Base-by-base conservation (phyloP, 1,140 invertebrate species). In the Penaeus indicus region DNA sequence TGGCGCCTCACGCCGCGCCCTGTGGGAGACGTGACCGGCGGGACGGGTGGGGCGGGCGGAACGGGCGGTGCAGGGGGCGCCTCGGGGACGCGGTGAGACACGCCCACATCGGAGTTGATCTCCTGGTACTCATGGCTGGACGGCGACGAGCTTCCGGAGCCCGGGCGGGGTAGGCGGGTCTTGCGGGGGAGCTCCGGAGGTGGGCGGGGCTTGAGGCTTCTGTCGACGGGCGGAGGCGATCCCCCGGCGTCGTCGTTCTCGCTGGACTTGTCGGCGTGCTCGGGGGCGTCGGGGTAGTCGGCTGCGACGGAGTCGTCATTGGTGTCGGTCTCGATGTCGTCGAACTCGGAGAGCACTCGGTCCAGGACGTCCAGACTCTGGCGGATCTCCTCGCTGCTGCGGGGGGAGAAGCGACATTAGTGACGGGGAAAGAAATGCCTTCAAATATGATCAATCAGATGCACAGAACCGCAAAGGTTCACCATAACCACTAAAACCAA, bases 331-430 rank as follows among this genome's bases (percentile, higher is more conserved):
- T 95, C 94, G 92, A 95, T 93, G 93, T 97, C 96, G 94, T 97
- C 96, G 94, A 97, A 97, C 94, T 97, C 96, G 90, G 96, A 97
- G 93, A 97, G 94, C 92, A 97, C 96, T 91, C 96, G 95, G 94
- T 97, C 96, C 93, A 97, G 94, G 91, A 97, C 94, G 93, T 96
- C 96, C 93, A 97, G 94, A 87, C 96, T 96, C 93, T 96, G 94
- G 93, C 96, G 95, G 92, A 96, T 95, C 94, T 96, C 96, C 93
- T 96, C 96, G 93, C 96, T 96, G 94, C 90, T 95, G 95, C 92
- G 93, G 93, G 93, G 89, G 90, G 61, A 88, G 82, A 47, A 47
- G 72, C 10, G 67, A 21, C 21, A 38, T 16, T 82, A 27, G 69
- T 22, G 0, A 47, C n/a, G 21, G 22, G 18, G 25, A 27, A 8